Evolutionary conservation across 2,113 vertebrate genomes (phyloP).

Genomic region (Todiramphus chloris): DNA sequence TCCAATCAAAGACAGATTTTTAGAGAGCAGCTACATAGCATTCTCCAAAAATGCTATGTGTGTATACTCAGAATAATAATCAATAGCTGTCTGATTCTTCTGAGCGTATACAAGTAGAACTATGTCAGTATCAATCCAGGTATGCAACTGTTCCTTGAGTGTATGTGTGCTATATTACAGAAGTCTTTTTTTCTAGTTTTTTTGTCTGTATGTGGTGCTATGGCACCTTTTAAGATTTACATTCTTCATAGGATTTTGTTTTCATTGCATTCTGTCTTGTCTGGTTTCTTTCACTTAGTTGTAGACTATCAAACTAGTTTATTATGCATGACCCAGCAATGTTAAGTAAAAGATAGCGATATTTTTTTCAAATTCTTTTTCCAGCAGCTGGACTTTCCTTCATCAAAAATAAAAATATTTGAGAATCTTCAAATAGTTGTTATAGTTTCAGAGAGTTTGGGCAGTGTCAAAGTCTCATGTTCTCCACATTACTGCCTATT

Average conservation of each 20-base stretch:
- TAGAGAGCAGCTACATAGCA: background rate
- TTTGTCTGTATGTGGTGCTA: fast-evolving
- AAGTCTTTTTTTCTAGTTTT: background rate
- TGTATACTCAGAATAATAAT: background rate
- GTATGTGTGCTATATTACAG: background rate
- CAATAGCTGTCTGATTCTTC: background rate
- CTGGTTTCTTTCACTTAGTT: background rate
- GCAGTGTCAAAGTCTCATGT: background rate
- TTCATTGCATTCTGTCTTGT: background rate
- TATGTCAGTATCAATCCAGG: background rate
- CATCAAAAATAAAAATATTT: background rate
- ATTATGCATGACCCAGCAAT: background rate
- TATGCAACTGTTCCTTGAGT: background rate
- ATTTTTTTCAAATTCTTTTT: background rate
- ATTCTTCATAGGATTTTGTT: background rate
- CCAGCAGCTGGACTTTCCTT: background rate
- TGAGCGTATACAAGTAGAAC: background rate
- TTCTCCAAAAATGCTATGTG: background rate
- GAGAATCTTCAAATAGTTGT: background rate
- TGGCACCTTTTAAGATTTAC: background rate
- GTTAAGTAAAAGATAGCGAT: background rate
- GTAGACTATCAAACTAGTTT: background rate
- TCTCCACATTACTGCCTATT: background rate
- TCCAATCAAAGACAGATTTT: background rate
- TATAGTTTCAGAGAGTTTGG: background rate